Percentiles rank a stretch among this genome's conserved stretches.
These are phyloP conservation scores for Sitophilus oryzae DNA, from an alignment of 1,140 invertebrate genomes.

Conservation along the genomic window DNA sequence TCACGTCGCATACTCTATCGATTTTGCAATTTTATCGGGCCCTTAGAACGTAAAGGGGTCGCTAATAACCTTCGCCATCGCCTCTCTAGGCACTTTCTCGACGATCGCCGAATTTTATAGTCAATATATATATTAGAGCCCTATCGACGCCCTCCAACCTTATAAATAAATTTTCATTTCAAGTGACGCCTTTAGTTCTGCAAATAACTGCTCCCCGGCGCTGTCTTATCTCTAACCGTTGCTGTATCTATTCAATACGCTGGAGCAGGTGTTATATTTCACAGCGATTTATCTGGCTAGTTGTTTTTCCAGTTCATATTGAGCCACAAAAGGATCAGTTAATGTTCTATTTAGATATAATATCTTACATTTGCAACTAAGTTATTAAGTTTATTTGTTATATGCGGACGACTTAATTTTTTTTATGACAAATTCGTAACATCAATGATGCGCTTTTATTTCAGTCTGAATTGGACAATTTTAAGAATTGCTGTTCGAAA, in stretches of 20 bases:
- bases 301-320: no score
- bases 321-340: no score
- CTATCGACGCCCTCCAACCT: background rate
- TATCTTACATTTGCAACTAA: no score
- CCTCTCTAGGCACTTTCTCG: slow-evolving; percentile 1
- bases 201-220: background rate
- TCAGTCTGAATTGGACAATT: no score
- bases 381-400: no score
- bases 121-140: slow-evolving; percentile 4
- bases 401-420: no score
- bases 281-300: background rate
- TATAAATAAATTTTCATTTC: background rate
- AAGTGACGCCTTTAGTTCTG: background rate
- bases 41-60: background rate
- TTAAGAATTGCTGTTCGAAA: no score
- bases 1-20: slow-evolving; percentile 10
- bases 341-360: no score
- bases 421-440: no score
- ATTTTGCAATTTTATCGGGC: slow-evolving; percentile 17
- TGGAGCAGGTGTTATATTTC: background rate
- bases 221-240: background rate
- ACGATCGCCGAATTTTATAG: slow-evolving; percentile 15
- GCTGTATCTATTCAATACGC: background rate
- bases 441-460: no score
- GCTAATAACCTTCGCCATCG: slow-evolving; percentile 15